Evolutionary conservation across 2,888 invertebrate genomes (phyloP), one percentile per base, ranked within the genome.

Genomic region (Orthonychiurus folsomi): DNA sequence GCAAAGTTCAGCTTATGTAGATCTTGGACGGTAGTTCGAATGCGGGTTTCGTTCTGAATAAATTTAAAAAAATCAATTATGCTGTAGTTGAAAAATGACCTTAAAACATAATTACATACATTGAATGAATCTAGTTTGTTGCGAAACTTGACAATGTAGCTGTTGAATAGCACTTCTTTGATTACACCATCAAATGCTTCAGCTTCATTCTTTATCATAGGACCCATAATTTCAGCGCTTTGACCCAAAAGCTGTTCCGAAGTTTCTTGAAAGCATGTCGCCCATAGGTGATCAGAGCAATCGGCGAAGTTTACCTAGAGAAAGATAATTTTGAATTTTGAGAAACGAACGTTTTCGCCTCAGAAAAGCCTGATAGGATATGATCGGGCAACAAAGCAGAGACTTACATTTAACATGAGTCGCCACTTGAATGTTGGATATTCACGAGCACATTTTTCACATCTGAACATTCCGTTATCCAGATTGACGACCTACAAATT

Each of bases 361-460:
- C 37, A 37, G 15, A 9, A 37, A 9, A 15, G 5, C 5, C 37
- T 37, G 15, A 37, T 37, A n/a, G n/a, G n/a, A n/a, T n/a, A n/a
- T n/a, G n/a, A n/a, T n/a, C n/a, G n/a, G n/a, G n/a, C n/a, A n/a
- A n/a, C n/a, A n/a, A n/a, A n/a, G n/a, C 37, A 50, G 62, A 61
- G 56, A 83, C 86, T 84, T 77, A 93, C 92, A 74, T 82, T 82
- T 25, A 90, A 77, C 60, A 97, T 80, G 68, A 94, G 79, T 53
- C 95, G 83, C 79, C 91, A 92, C 75, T 90, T 91, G 77, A 86
- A 96, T 72, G 87, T 87, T 0, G 88, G 85, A 76, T 83, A 89
- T 69, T 91, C 90, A 61, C 84, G 81, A 74, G 86, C 85, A 77
- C 99, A 99, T 78, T 97, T 97, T 77, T 97, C 97, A 78, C 99